phyloP scores from a whole-genome alignment of 2,113 vertebrate genomes.

The Amazona guildingii region DNA sequence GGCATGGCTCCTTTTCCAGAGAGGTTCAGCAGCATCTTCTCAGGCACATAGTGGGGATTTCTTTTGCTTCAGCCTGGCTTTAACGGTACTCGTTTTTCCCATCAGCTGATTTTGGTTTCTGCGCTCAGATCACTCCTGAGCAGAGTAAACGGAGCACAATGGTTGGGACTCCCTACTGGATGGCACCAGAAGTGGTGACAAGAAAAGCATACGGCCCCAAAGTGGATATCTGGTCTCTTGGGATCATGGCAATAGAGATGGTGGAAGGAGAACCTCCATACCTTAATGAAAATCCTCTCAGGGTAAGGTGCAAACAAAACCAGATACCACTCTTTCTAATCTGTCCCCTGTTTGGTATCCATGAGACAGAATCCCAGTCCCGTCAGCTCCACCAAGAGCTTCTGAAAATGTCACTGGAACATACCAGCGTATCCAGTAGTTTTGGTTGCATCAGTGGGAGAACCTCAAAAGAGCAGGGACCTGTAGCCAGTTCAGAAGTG shows the following conservation, averaged over 20 bases:
- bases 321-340: not conserved
- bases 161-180: slow-evolving; percentile 99
- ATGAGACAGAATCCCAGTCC: not conserved
- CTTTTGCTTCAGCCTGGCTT: not conserved
- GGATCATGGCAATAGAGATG: slow-evolving; percentile 99
- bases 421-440: not conserved
- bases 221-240: slow-evolving; percentile 98
- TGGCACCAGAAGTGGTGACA: slow-evolving; percentile 98
- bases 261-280: slow-evolving; percentile 98
- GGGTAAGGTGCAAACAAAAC: slow-evolving; percentile 78
- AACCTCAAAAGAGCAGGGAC: not conserved
- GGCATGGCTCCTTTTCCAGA: not conserved
- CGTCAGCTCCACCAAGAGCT: not conserved
- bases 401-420: not conserved
- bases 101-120: slow-evolving; percentile 98
- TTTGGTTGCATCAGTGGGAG: not conserved
- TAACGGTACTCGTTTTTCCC: slow-evolving; percentile 34
- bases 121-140: slow-evolving; percentile 97
- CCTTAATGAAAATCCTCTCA: slow-evolving; percentile 98
- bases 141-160: slow-evolving; percentile 99
- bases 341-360: not conserved
- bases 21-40: not conserved
- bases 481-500: not conserved
- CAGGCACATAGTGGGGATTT: not conserved
- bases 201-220: slow-evolving; percentile 97